A percentile compares a stretch with the other conserved stretches of the same genome.
These are phyloP conservation scores for Melieria crassipennis DNA, from an alignment of 2,888 invertebrate genomes.

Conservation along the genomic window DNA sequence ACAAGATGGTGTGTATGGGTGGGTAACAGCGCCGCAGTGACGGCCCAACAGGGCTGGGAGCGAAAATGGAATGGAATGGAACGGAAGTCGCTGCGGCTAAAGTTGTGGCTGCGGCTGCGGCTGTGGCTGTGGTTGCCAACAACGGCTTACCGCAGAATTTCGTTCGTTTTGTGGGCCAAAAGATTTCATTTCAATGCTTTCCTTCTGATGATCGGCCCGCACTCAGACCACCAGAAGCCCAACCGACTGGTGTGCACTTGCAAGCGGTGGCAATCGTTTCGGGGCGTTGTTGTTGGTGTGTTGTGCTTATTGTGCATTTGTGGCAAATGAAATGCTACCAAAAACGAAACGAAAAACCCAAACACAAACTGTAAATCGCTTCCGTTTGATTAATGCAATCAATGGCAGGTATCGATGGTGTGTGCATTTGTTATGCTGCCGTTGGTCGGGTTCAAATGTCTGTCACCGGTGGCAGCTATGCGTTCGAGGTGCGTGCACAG, in stretches of 20 bases:
- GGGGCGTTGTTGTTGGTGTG: background rate
- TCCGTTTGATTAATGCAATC: constrained; percentile 33
- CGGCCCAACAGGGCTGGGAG: background rate
- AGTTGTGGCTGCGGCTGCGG: constrained; percentile 8
- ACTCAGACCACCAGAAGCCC: no score
- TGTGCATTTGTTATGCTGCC: no score
- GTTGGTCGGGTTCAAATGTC: background rate
- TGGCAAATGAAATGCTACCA: constrained; percentile 29
- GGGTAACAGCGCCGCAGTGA: background rate
- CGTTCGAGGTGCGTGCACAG: no score
- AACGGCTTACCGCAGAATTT: constrained; percentile 49
- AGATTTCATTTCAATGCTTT: constrained; percentile 54
- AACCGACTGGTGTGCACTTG: no score
- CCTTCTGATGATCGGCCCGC: constrained; percentile 19
- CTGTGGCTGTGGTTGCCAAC: constrained; percentile 44
- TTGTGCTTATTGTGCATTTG: background rate
- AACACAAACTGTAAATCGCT: constrained; percentile 27
- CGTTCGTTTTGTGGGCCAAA: constrained; percentile 54
- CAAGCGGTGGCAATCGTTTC: no score
- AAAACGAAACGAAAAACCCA: constrained; percentile 18
- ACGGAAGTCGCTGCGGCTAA: constrained; percentile 50
- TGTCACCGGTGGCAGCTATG: background rate
- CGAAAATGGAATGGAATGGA: constrained; percentile 40
- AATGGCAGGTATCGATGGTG: background rate
- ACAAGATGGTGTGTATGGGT: background rate